Base-by-base conservation (phyloP, 2,113 vertebrate genomes). In the Centropus unirufus region DNA sequence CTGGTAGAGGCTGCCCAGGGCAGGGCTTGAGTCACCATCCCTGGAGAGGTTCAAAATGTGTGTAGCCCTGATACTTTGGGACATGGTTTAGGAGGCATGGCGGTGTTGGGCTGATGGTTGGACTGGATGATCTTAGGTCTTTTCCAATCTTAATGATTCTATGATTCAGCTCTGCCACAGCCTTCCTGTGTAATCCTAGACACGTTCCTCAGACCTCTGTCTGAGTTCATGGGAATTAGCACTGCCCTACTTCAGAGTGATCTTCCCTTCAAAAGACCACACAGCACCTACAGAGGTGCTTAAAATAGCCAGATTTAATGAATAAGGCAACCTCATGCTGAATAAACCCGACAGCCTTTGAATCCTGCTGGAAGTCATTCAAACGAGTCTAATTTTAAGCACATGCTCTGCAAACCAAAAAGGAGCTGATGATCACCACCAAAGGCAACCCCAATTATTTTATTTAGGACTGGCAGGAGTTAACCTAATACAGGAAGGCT, bases 361-460 rank as follows among this genome's bases (percentile, higher is more conserved):
- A 70, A 59, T 7, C 42, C 49, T 26, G 23, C 4, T 76, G 69
- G 69, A 70, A 85, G 52, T 49, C 2, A 0, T 59, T 51, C 59
- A 44, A 20, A 61, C 5, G 12, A 2, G 19, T 5, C 4, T 44
- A 34, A 67, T 46, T 89, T 61, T 44, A 70, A 83, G 39, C 19
- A 21, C 6, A 3, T 5, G 42, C 32, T 52, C 78, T 51, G 29
- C 42, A 88, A 75, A 47, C 18, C 47, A 27, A 19, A 34, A 46
- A 40, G 12, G 30, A 76, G 27, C 44, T n/a, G 57, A 52, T 2
- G 17, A 32, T 51, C 52, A 19, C 2, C 30, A 3, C 0, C 1
- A 51, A 66, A 26, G 27, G 32, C 27, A 70, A 69, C 0, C 5
- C 16, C 2, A 1, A 76, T 44, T 51, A n/a, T 61, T 64, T 66